Evolutionary conservation across 2,113 vertebrate species (phyloP).

Genomic region (Eleginops maclovinus): DNA sequence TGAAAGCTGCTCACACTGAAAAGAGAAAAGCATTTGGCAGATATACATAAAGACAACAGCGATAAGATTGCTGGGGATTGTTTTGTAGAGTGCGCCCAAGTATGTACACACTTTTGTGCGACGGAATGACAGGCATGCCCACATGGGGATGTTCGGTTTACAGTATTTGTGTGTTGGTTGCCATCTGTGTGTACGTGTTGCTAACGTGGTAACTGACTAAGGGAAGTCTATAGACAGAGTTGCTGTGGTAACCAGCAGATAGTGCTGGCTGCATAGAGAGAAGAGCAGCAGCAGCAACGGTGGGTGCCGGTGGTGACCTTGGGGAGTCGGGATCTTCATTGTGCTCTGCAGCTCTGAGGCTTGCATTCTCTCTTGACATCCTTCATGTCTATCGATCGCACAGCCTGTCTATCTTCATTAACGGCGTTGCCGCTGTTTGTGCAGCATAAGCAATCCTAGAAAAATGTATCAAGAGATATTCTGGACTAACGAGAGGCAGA

Average conservation of each 20-base stretch:
- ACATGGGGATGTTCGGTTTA: slow-evolving; percentile 10
- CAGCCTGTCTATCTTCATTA: neutral
- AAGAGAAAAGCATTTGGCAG: slow-evolving; percentile 25
- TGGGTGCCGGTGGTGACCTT: slow-evolving; percentile 73
- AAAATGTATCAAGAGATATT: neutral
- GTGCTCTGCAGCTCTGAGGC: slow-evolving; percentile 44
- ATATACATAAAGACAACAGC: slow-evolving; percentile 35
- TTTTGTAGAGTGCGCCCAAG: slow-evolving; percentile 3
- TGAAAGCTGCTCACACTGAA: neutral
- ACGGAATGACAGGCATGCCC: slow-evolving; percentile 14
- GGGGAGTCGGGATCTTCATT: slow-evolving; percentile 66
- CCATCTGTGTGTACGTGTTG: slow-evolving; percentile 58
- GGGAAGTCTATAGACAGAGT: slow-evolving; percentile 66
- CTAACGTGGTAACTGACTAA: slow-evolving; percentile 61
- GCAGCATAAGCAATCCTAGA: neutral
- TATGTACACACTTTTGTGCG: neutral
- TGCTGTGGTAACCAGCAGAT: slow-evolving; percentile 78
- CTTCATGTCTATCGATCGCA: slow-evolving; percentile 17
- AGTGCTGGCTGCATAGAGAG: slow-evolving; percentile 50
- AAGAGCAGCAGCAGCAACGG: slow-evolving; percentile 53
- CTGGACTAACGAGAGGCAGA: neutral
- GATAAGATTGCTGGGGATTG: slow-evolving; percentile 27
- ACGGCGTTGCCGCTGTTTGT: neutral
- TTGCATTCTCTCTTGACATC: slow-evolving; percentile 17
- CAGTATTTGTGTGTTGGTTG: slow-evolving; percentile 9